Evolutionary conservation across 2,888 invertebrate genomes (phyloP), one percentile per base, ranked within the genome.

Genomic region (Agapostemon virescens): DNA sequence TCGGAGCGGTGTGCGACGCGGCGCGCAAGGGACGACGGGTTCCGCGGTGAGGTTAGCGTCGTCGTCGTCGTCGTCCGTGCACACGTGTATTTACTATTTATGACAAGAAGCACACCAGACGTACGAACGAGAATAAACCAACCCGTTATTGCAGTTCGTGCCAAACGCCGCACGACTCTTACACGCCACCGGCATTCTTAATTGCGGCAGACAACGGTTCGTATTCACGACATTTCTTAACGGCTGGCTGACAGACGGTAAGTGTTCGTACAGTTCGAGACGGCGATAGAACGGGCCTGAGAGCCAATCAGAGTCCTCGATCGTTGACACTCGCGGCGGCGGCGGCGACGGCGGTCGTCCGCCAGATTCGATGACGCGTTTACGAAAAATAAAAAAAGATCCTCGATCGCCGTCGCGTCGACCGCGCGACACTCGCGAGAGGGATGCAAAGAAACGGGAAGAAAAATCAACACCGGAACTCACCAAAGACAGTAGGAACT

Each of bases 31-130:
- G 26, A 42, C 23, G 45, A 68, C 68, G 26, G n/a, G n/a, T 63
- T 26, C 38, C 45, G 42, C 38, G 15, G 55, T 15, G 55, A 26
- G 15, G 55, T 26, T 6, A 9, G 49, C 45, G 30, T 30, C 80
- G 69, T 64, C 58, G 45, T 40, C 40, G n/a, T 52, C 68, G 63
- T 67, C 78, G 77, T 55, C 42, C 71, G 69, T 67, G 78, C 76
- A 74, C 79, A 77, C 85, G 81, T 82, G 84, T 85, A 82, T 83
- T 81, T 83, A 87, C 79, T 84, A 83, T 87, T 85, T 86, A 84
- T 79, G 81, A 82, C 79, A 76, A 83, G 79, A 69, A 74, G 64
- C 42, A 73, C 67, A 38, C 63, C 42, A 79, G 66, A 40, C 77
- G 73, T 71, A 81, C 66, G 74, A 74, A 77, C 81, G 74, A 83